Conservation (phyloP, 2,113 vertebrate genomes). For the Anarrhichthys ocellatus region DNA sequence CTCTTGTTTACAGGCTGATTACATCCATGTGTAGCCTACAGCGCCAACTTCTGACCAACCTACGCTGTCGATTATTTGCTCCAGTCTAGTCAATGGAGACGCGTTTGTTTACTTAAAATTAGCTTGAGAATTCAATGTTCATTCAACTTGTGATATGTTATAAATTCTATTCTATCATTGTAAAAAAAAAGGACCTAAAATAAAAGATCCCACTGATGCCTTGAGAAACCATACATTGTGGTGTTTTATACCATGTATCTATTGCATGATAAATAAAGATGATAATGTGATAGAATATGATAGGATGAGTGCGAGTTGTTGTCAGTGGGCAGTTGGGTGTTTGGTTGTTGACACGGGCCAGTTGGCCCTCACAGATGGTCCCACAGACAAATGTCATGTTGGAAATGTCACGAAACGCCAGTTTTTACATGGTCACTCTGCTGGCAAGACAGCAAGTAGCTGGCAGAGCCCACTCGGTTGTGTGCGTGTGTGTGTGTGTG, state of each 20-base stretch:
- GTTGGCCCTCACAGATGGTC: slow-evolving; percentile 74
- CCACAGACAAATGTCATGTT: slow-evolving; percentile 71
- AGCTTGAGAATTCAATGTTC: background rate
- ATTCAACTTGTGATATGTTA: background rate
- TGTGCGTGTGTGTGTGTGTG: slow-evolving; percentile 1
- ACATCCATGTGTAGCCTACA: background rate
- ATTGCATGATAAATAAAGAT: background rate
- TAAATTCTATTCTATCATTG: background rate
- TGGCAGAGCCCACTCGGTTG: slow-evolving; percentile 15
- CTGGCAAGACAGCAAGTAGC: slow-evolving; percentile 36
- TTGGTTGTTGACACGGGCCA: slow-evolving; percentile 54
- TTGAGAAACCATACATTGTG: background rate
- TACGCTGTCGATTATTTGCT: too few species aligned
- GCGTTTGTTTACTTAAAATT: too few species aligned
- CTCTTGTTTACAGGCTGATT: background rate
- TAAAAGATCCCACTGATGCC: background rate
- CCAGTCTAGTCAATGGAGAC: too few species aligned
- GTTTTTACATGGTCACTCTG: slow-evolving; percentile 61
- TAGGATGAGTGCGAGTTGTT: background rate
- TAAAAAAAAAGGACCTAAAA: background rate
- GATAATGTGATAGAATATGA: background rate
- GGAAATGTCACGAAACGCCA: slow-evolving; percentile 68
- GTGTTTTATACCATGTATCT: background rate
- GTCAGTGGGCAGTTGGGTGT: background rate
- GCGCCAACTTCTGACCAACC: background rate